Evolutionary conservation across 2,797 vertebrate species (phyloP).

Genomic region (Dendrocincla fuliginosa): DNA sequence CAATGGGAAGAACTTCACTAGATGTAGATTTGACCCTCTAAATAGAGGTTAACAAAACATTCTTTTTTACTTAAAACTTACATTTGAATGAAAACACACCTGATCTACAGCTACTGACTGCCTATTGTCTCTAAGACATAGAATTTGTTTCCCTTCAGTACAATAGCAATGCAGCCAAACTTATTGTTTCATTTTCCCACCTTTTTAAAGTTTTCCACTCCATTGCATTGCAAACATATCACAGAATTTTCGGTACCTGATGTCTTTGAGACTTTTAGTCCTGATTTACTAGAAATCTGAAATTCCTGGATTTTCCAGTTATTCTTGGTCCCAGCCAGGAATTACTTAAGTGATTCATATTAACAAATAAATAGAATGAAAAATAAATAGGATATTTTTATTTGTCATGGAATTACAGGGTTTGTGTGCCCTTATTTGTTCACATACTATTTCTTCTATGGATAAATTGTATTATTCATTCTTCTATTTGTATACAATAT

Average conservation of each 20-base stretch:
- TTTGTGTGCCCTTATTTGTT: neutral
- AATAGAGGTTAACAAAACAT: neutral
- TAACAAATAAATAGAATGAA: neutral
- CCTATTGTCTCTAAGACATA: neutral
- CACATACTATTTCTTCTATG: neutral
- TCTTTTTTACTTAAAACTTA: neutral
- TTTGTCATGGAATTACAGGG: neutral
- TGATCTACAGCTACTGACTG: neutral
- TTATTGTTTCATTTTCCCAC: neutral
- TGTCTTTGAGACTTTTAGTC: neutral
- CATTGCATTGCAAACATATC: accelerated
- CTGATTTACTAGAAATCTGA: neutral
- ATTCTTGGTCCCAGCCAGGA: neutral
- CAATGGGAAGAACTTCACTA: neutral
- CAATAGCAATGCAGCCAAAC: neutral
- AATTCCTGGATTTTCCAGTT: neutral
- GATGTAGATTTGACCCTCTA: neutral
- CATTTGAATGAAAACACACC: neutral
- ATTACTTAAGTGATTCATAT: neutral
- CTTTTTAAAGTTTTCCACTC: neutral
- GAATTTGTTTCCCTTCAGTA: neutral
- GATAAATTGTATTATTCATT: neutral
- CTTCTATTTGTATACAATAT: neutral
- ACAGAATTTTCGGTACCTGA: neutral
- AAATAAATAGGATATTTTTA: neutral